Evolutionary conservation across 2,888 invertebrate genomes (phyloP), one percentile per base, ranked within the genome.

Genomic region (Bombyx huttoni): DNA sequence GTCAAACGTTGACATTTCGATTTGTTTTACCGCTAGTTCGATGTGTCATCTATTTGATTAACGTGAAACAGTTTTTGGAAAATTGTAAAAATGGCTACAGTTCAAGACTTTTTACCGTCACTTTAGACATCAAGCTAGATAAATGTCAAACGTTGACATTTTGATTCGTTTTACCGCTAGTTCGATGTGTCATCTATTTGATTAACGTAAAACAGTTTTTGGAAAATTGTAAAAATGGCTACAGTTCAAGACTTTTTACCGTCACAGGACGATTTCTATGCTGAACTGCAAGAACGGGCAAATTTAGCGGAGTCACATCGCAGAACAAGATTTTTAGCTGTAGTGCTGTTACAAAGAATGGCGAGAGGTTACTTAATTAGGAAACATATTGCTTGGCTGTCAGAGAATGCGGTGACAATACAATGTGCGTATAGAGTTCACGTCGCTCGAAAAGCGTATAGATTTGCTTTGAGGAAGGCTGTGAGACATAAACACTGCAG

Each of bases 351-450:
- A 35, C 82, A 81, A 49, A 77, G 80, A 8, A 66, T 80, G 60
- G 60, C 68, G 14, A 71, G 88, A 51, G 83, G 81, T 0, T 73
- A 79, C 55, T 61, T 85, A 51, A 81, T 83, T 33, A 71, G 82
- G 48, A 82, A 79, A 54, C 78, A 87, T 54, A 55, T 88, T 10
- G 73, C 73, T 1, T 80, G 81, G 82, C 61, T 88, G 40, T 67
- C 79, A 7, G 60, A 67, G 49, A 81, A 86, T 51, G 86, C 86
- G 3, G 73, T 55, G 2, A 80, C 59, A 12, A 86, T 88, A 58
- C 88, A 88, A 57, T 80, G 81, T 49, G 84, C 84, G 0, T 85
- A 77, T 54, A 78, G 85, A 62, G 51, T 69, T 9, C 75, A 84
- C 46, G 55, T 54, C 56, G 84, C 85, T 9, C 67, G 78, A 8